These are phyloP conservation scores for Paraplagusia blochii DNA, from an alignment of 2,113 vertebrate genomes.

Conservation along the genomic window DNA sequence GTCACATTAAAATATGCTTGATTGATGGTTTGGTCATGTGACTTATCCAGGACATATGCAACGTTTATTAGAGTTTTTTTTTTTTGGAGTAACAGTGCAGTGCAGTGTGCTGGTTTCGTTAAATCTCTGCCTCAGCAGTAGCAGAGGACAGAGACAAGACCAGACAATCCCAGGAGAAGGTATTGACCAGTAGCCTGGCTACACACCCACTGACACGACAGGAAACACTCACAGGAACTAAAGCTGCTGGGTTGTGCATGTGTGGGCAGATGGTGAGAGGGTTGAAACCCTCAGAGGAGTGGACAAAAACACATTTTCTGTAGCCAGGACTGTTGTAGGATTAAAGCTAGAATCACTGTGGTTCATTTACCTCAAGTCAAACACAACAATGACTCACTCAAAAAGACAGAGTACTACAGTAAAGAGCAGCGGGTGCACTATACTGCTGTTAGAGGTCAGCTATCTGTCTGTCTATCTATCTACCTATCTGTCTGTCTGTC, in stretches of 20 bases:
- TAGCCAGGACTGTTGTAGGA: constrained; percentile 2
- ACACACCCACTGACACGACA: constrained; percentile 23
- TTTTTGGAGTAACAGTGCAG: neutral
- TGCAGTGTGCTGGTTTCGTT: constrained; percentile 3
- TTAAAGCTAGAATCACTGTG: constrained; percentile 15
- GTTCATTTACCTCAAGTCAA: constrained; percentile 2
- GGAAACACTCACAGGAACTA: constrained; percentile 24
- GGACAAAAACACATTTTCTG: constrained; percentile 21
- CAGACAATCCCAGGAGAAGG: constrained; percentile 25
- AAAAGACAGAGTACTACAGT: too few relatives aligned
- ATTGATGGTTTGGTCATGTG: too few relatives aligned
- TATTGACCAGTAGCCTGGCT: constrained; percentile 33
- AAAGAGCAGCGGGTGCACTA: too few relatives aligned
- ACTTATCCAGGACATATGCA: too few relatives aligned
- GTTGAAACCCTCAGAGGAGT: constrained; percentile 17
- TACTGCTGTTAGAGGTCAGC: too few relatives aligned
- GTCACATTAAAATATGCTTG: too few relatives aligned
- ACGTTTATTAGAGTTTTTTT: too few relatives aligned
- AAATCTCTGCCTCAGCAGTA: constrained; percentile 18
- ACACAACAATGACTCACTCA: too few relatives aligned
- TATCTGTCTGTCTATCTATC: too few relatives aligned
- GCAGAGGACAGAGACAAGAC: constrained; percentile 15
- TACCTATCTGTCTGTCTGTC: too few relatives aligned
- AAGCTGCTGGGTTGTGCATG: constrained; percentile 5
- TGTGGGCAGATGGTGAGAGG: constrained; percentile 25